Evolutionary conservation across 2,113 vertebrate genomes (phyloP).

Genomic region (Semicossyphus pulcher): DNA sequence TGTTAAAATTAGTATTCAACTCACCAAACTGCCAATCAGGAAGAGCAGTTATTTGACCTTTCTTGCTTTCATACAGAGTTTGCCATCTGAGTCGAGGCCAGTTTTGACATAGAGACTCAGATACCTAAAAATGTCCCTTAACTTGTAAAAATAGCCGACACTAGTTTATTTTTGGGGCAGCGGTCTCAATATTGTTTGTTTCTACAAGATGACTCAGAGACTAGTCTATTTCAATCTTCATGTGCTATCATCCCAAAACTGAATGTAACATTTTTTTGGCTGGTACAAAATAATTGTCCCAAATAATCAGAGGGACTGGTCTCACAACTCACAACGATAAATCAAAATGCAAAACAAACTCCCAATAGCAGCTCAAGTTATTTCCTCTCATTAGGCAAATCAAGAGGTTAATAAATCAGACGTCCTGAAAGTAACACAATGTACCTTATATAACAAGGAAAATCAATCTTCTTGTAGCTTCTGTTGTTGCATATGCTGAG

Average conservation of each 20-base stretch:
- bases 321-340: too few species aligned
- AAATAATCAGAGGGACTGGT: background rate
- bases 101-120: background rate
- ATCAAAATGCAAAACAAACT: too few species aligned
- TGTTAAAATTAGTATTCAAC: too few species aligned
- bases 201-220: background rate
- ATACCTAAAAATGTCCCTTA: background rate
- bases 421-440: background rate
- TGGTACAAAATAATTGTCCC: background rate
- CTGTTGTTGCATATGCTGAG: background rate
- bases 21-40: background rate
- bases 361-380: too few species aligned
- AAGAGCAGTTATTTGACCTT: background rate
- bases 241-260: background rate
- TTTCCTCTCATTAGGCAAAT: too few species aligned
- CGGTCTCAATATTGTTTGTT: background rate
- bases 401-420: background rate
- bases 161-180: background rate
- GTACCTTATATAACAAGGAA: background rate
- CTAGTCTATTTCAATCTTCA: background rate
- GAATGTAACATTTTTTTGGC: background rate
- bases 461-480: background rate
- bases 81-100: background rate
- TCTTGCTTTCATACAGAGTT: background rate
- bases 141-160: background rate